Conservation (phyloP, 2,888 invertebrate genomes). For the Metacarcinus magister region DNA sequence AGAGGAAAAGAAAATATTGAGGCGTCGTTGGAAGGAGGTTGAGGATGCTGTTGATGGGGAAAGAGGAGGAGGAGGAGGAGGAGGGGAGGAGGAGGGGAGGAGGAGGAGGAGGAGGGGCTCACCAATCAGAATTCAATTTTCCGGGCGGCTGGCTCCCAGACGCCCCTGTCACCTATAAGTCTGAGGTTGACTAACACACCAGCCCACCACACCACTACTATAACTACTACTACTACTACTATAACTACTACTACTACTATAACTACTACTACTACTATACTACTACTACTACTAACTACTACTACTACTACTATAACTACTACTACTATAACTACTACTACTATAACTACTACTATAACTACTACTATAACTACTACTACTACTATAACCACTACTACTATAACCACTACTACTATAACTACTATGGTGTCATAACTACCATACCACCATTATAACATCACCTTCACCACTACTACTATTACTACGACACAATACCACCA, state of each 20-base stretch:
- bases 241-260: background rate
- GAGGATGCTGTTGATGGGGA: slow-evolving; percentile 40
- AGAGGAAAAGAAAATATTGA: slow-evolving; percentile 38
- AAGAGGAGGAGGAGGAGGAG: slow-evolving; percentile 12
- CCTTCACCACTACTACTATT: background rate
- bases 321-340: background rate
- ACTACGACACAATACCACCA: background rate
- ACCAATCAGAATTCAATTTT: slow-evolving; percentile 58
- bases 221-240: background rate
- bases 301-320: background rate
- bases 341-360: background rate
- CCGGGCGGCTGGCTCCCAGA: slow-evolving; percentile 51
- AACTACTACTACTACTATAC: background rate
- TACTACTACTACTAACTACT: background rate
- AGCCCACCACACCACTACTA: slow-evolving; percentile 33
- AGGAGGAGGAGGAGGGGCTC: background rate
- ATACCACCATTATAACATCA: background rate
- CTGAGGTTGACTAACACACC: slow-evolving; percentile 46
- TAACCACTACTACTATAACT: background rate
- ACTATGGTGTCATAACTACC: background rate
- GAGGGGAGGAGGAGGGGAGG: background rate
- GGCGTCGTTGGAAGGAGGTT: background rate
- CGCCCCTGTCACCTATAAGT: slow-evolving; percentile 19
- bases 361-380: background rate
- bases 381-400: background rate